A percentile compares a stretch with the other conserved stretches of the same genome.
Evolutionary conservation across 2,113 vertebrate genomes (phyloP).

Genomic region (Globicephala melas): DNA sequence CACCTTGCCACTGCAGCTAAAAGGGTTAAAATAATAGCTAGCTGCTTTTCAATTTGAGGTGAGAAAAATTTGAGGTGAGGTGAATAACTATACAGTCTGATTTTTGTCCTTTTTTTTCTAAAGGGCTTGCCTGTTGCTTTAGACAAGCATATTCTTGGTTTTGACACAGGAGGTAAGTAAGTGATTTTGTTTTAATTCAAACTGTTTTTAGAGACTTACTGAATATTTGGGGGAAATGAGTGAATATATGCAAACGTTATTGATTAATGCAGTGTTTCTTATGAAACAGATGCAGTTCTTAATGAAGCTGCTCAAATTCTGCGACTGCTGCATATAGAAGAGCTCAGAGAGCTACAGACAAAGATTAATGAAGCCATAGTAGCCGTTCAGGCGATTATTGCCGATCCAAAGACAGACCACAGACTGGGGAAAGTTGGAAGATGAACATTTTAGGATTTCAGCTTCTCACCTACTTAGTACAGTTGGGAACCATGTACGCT

Average conservation of each 20-base stretch:
- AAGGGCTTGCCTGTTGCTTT: conserved; percentile 95
- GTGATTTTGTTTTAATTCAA: conserved; percentile 57
- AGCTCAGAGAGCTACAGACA: conserved; percentile 96
- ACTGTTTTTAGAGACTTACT: neutral
- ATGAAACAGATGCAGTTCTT: conserved; percentile 90
- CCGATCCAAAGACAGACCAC: conserved; percentile 98
- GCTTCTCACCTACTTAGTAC: conserved; percentile 37
- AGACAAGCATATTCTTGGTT: conserved; percentile 95
- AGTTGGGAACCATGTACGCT: neutral
- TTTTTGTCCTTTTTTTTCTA: neutral
- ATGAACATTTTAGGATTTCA: conserved; percentile 80
- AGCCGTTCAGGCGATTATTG: conserved; percentile 97
- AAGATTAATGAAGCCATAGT: conserved; percentile 98
- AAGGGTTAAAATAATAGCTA: neutral
- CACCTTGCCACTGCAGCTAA: neutral
- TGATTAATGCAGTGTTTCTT: conserved; percentile 20
- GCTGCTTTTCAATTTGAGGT: neutral
- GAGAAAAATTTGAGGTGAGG: neutral
- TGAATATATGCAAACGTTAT: fast-evolving
- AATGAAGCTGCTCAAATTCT: conserved; percentile 97
- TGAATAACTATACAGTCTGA: neutral
- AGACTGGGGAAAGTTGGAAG: conserved; percentile 98
- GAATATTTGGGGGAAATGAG: neutral
- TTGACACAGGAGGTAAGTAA: conserved; percentile 97
- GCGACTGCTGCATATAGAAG: conserved; percentile 96